Percentiles rank a stretch among this genome's conserved stretches.
phyloP scores from a whole-genome alignment of 2,113 vertebrate species.

The Syngnathus typhle region DNA sequence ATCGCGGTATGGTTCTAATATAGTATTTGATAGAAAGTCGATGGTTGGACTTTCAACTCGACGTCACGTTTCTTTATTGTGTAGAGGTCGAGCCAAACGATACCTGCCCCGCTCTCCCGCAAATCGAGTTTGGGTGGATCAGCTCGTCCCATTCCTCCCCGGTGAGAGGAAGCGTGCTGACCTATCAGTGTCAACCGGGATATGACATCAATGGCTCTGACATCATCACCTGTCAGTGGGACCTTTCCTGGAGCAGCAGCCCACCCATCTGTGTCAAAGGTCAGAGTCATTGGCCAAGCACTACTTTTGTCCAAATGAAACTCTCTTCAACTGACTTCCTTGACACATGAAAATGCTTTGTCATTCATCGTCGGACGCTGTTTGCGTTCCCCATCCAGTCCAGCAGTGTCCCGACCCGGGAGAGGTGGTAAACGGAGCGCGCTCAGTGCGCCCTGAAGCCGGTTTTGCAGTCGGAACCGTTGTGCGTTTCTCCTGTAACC shows the following conservation, averaged over 20 bases:
- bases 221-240: conserved; percentile 92
- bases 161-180: conserved; percentile 85
- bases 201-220: conserved; percentile 88
- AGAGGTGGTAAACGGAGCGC: conserved; percentile 83
- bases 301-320: too few species aligned
- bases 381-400: conserved; percentile 55
- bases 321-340: too few species aligned
- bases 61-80: neutral
- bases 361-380: too few species aligned
- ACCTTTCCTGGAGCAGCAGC: conserved; percentile 86
- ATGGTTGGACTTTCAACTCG: neutral
- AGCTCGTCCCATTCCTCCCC: conserved; percentile 83
- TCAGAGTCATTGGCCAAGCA: neutral
- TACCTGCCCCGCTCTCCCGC: conserved; percentile 81
- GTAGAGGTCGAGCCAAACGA: conserved; percentile 89
- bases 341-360: too few species aligned
- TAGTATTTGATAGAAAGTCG: neutral
- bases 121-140: conserved; percentile 84
- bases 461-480: conserved; percentile 83
- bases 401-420: conserved; percentile 86
- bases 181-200: conserved; percentile 88
- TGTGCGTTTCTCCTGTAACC: conserved; percentile 84
- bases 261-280: conserved; percentile 86
- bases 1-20: conserved; percentile 68
- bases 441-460: conserved; percentile 76